Base-by-base conservation (phyloP, 2,113 vertebrate genomes). In the Pyxicephalus adspersus region DNA sequence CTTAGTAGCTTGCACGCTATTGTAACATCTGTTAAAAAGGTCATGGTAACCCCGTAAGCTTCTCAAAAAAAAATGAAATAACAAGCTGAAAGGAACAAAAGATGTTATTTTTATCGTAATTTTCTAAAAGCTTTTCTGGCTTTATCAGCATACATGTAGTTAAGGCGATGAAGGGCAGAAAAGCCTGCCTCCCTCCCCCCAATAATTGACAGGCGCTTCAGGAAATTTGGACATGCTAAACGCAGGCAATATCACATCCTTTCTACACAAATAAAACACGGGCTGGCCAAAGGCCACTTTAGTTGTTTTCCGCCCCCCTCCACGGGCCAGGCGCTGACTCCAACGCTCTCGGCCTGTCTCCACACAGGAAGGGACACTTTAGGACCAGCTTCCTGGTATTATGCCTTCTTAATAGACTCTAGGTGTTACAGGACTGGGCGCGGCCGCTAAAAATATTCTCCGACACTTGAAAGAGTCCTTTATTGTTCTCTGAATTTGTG, bases 401-500 rank as follows among this genome's bases (percentile, higher is more conserved):
- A 94, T 94, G 89, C 91, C 90, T 83, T 90, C 91, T 92, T 89
- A 91, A 91, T 91, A 89, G 87, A 89, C 91, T 90, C 84, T 87
- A 89, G 89, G 89, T 93, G 92, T 92, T 92, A 93, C 91, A 91
- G 92, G 92, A 92, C 93, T 92, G 93, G 90, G 86, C 85, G 83
- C 83, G 86, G 87, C 87, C 86, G 90, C 93, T 94, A 92, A 94
- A 92, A 94, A 94, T 94, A 93, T 89, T 90, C 87, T 85, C 87
- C 90, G 90, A 92, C 91, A 93, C 93, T 94, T 94, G 91, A 94
- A 94, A 93, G 90, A 87, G 89, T 91, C 91, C 88, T 92, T 92
- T 91, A 92, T 92, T 91, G 92, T 94, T 93, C 92, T 92, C 92
- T 89, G 92, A 90, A 92, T 93, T 92, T 93, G 92, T 91, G 90